Base-by-base conservation (phyloP, 2,888 invertebrate genomes). In the Tipula unca region DNA sequence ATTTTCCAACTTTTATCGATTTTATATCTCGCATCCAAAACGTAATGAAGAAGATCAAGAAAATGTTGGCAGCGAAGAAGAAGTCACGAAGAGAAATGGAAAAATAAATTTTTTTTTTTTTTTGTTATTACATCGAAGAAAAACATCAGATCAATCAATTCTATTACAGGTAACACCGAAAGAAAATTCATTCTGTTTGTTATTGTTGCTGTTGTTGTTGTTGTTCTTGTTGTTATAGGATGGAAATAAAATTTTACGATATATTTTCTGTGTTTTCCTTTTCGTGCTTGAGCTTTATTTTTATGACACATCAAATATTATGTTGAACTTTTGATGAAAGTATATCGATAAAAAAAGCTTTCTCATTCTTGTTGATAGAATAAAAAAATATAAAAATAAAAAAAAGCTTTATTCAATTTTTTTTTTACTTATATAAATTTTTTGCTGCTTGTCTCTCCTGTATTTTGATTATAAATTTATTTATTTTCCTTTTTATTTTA, bases 111-210 rank as follows among this genome's bases (percentile, higher is more conserved):
- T 69, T 20, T 25, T 3, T 25, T n/a, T n/a, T n/a, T n/a, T n/a
- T n/a, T n/a, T n/a, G n/a, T n/a, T n/a, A 69, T 25, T 69, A 10
- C 69, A 69, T 69, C 69, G 69, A 69, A 69, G 69, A 69, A 69
- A 69, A 69, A 69, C 69, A 69, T 69, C 69, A 69, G 69, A 69
- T 69, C 69, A 69, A 69, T 69, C 69, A 69, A 69, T 69, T 69
- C 69, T 69, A 69, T 69, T 69, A 69, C 69, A 69, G 69, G 25
- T 69, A 69, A 36, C n/a, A 69, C 69, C 8, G 14, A 69, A 69
- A 1, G 25, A 69, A 69, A 69, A 69, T 69, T 69, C 25, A 69
- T 69, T 17, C 17, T 8, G 6, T 13, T 3, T 54, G 42, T 4
- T 54, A 17, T 17, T 54, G 48, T 32, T 32, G 32, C 5, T 32